These are phyloP conservation scores for Imbricaverruca yamaguchii DNA, from an alignment of 2,888 invertebrate species.

Conservation along the genomic window DNA sequence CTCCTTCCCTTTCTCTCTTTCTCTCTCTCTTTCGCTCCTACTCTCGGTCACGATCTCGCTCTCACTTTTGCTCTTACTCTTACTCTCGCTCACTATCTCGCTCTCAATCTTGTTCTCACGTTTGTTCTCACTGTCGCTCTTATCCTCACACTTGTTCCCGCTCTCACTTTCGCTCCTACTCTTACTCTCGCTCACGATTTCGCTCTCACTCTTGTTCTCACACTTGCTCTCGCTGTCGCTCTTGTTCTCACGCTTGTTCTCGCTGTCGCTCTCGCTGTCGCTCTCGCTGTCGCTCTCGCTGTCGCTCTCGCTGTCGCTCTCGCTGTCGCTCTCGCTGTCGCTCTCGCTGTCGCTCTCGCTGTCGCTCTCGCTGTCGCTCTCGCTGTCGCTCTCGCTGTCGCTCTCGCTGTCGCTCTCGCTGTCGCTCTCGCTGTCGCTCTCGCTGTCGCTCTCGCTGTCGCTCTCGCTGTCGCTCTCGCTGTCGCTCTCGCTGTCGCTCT, in stretches of 20 bases:
- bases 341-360: conserved; percentile 6
- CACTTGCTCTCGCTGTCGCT: neutral
- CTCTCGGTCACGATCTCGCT: no score
- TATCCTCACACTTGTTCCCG: no score
- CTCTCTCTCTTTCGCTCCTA: no score
- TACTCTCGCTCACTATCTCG: no score
- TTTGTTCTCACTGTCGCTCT: no score
- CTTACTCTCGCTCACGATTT: neutral
- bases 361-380: neutral
- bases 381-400: neutral
- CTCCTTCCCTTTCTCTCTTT: no score
- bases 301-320: neutral
- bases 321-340: neutral
- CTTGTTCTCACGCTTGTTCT: neutral
- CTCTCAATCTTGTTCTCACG: no score
- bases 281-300: neutral
- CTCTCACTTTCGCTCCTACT: neutral
- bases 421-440: neutral
- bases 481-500: neutral
- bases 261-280: neutral
- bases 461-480: neutral
- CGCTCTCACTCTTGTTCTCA: neutral
- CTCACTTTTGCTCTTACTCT: no score
- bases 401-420: neutral
- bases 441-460: neutral